A percentile compares a stretch with the other conserved stretches of the same genome.
phyloP scores from a whole-genome alignment of 2,113 vertebrate genomes.

The Centropus bengalensis region DNA sequence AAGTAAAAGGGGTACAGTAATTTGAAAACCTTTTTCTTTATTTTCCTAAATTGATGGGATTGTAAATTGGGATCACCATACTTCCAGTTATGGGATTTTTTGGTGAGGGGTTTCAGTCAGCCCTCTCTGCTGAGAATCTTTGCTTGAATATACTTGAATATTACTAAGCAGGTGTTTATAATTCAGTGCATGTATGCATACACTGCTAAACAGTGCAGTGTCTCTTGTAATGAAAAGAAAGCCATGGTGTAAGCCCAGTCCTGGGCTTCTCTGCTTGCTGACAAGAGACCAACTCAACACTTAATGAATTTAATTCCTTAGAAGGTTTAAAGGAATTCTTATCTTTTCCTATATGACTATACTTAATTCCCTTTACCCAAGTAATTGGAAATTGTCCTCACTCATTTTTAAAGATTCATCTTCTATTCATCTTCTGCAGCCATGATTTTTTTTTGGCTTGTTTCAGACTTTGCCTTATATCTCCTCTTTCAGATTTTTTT shows the following conservation, averaged over 20 bases:
- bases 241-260: not conserved
- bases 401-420: not conserved
- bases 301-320: not conserved
- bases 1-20: not conserved
- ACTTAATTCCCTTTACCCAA: not conserved
- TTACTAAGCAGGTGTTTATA: not conserved
- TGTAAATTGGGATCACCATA: rapidly evolving
- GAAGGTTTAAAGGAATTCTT: not conserved
- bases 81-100: not conserved
- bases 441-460: not conserved
- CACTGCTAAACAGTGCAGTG: not conserved
- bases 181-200: not conserved
- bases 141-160: not conserved
- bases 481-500: not conserved
- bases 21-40: not conserved
- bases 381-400: not conserved
- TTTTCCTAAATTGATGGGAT: not conserved
- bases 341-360: not conserved
- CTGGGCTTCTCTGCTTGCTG: not conserved
- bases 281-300: not conserved
- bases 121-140: not conserved
- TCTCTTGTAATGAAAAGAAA: not conserved
- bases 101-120: not conserved
- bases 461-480: not conserved
- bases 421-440: not conserved